Base-by-base conservation (phyloP, 2,113 vertebrate species). In the Dicerorhinus sumatrensis region DNA sequence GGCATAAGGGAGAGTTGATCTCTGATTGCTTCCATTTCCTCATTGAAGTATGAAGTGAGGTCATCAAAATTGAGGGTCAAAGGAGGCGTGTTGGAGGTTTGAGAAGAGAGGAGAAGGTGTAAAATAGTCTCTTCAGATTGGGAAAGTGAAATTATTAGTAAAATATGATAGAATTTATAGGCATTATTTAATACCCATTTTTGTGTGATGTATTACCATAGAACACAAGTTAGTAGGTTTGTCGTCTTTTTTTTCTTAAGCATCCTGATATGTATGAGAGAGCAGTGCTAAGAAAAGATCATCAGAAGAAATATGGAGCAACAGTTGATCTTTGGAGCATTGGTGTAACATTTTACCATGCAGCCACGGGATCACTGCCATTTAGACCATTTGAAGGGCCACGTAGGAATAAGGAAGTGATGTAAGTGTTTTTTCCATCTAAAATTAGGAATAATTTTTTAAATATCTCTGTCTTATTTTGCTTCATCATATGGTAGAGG, bases 321-420 rank as follows among this genome's bases (percentile, higher is more conserved):
- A 99, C 99, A 0, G 99, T 99, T 89, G 99, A 99, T 86, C 99
- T 99, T 91, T 99, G 99, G 99, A 99, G 99, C 98, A 99, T 99
- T 79, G 99, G 99, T 0, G 99, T 99, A 84, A 99, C 99, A 0
- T 99, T 99, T 94, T 99, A 99, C 98, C 99, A 99, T 39, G 99
- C 99, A 42, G 99, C 99, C 80, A 99, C 99, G 1, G 99, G 99
- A 93, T 99, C 99, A 92, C 99, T 99, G 95, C 99, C 99, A 0
- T 99, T 99, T 98, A 98, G 99, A 81, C 99, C 99, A 2, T 99
- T 99, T n/a, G 99, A 99, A 97, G 99, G 99, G 42, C 99, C 99
- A 31, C 99, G 99, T 65, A 99, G 99, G 96, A 99, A 99, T 98
- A 99, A 99, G 97, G 99, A 99, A 99, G 99, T 99, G 76, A 99